These are phyloP conservation scores for Trachelipus rathkii DNA, from an alignment of 1,140 invertebrate genomes.

Conservation along the genomic window DNA sequence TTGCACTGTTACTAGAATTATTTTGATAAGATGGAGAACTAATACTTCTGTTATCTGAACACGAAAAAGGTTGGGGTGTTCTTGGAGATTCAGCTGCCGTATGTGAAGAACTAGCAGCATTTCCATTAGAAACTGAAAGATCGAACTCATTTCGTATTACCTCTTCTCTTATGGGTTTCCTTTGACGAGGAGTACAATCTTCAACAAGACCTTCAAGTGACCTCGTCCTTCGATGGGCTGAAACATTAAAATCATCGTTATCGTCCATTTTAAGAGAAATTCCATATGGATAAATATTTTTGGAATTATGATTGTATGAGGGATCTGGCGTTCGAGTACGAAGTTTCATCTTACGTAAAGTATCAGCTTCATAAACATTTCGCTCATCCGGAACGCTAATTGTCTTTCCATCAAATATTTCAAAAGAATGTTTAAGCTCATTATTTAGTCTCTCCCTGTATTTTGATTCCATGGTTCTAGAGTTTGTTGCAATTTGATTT, in stretches of 20 bases:
- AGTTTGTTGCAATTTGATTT: conserved; percentile 60
- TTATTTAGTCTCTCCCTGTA: conserved; percentile 25
- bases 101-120: background rate
- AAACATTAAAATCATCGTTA: background rate
- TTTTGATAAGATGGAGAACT: background rate
- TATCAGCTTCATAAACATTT: conserved; percentile 48
- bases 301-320: conserved; percentile 31
- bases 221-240: conserved; percentile 49
- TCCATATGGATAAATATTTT: conserved; percentile 45
- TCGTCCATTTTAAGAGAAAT: conserved; percentile 39
- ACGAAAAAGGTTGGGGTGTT: background rate
- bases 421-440: conserved; percentile 45
- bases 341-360: conserved; percentile 39
- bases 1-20: background rate
- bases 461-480: conserved; percentile 24
- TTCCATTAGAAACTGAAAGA: too few species aligned
- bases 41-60: background rate
- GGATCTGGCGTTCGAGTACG: conserved; percentile 36
- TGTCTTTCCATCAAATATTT: conserved; percentile 45
- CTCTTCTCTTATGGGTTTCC: background rate
- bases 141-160: background rate
- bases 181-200: conserved; percentile 46
- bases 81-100: background rate
- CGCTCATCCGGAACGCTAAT: conserved; percentile 45
- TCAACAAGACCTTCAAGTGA: conserved; percentile 64